A percentile compares a stretch with the other conserved stretches of the same genome.
These are phyloP conservation scores for Pelochelys cantorii DNA, from an alignment of 2,797 vertebrate species.

Conservation along the genomic window DNA sequence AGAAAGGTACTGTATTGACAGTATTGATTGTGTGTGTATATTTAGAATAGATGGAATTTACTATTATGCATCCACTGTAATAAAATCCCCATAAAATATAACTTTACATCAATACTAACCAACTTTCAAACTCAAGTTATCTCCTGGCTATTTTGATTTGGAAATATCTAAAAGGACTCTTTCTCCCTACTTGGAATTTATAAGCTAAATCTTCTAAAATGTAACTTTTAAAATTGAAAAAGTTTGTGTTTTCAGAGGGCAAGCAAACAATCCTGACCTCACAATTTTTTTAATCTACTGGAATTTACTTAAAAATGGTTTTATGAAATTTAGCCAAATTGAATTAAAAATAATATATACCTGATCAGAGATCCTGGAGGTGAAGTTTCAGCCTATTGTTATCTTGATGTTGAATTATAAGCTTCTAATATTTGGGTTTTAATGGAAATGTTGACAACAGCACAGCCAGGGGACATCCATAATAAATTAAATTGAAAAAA, in stretches of 20 bases:
- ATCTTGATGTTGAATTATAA: not conserved
- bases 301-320: not conserved
- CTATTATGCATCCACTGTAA: not conserved
- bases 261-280: not conserved
- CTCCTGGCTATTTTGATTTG: not conserved
- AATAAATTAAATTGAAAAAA: conserved; percentile 12
- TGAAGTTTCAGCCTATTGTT: not conserved
- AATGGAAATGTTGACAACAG: not conserved
- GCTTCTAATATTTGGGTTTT: not conserved
- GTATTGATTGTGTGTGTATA: fast-evolving
- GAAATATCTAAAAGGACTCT: not conserved
- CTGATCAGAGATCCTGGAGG: not conserved
- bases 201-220: not conserved
- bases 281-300: not conserved
- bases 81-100: not conserved
- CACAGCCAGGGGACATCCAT: not conserved
- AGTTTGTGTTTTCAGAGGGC: not conserved
- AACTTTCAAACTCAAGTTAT: not conserved
- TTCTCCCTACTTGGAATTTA: fast-evolving
- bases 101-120: not conserved
- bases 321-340: not conserved
- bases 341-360: not conserved
- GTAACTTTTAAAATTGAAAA: not conserved
- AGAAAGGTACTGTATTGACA: fast-evolving
- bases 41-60: not conserved